Percentiles rank a stretch among this genome's conserved stretches.
phyloP scores from a whole-genome alignment of 1,140 invertebrate species.

The Aleiodes sp. region DNA sequence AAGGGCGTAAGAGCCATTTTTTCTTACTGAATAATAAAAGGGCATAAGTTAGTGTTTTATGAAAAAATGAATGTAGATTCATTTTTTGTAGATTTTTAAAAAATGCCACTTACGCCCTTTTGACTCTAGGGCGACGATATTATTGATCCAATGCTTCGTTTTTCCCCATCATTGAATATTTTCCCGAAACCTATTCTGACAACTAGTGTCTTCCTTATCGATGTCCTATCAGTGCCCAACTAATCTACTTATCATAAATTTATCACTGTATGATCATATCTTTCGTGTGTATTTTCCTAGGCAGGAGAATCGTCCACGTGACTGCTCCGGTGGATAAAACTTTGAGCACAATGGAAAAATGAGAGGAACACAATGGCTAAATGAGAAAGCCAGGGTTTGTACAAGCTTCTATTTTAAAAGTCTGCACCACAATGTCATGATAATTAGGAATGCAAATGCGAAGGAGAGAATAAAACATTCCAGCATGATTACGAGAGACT shows the following conservation, averaged over 20 bases:
- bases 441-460: constrained; percentile 29
- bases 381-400: background rate
- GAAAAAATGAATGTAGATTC: too few species aligned
- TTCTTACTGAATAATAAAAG: too few species aligned
- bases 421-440: background rate
- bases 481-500: background rate
- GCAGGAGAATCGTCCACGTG: constrained; percentile 9
- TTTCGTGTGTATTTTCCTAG: background rate
- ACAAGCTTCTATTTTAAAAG: background rate
- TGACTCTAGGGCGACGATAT: too few species aligned
- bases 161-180: too few species aligned
- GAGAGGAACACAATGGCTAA: background rate
- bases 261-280: too few species aligned
- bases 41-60: too few species aligned
- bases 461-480: background rate
- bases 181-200: background rate
- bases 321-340: constrained; percentile 11
- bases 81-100: too few species aligned
- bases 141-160: too few species aligned
- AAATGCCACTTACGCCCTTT: too few species aligned
- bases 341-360: constrained; percentile 14
- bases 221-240: constrained; percentile 10
- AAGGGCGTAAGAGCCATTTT: too few species aligned
- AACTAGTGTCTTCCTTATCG: background rate
- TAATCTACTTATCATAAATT: constrained; percentile 26